A percentile compares a stretch with the other conserved stretches of the same genome.
phyloP scores from a whole-genome alignment of 2,113 vertebrate species.

The Neomonachus schauinslandi region DNA sequence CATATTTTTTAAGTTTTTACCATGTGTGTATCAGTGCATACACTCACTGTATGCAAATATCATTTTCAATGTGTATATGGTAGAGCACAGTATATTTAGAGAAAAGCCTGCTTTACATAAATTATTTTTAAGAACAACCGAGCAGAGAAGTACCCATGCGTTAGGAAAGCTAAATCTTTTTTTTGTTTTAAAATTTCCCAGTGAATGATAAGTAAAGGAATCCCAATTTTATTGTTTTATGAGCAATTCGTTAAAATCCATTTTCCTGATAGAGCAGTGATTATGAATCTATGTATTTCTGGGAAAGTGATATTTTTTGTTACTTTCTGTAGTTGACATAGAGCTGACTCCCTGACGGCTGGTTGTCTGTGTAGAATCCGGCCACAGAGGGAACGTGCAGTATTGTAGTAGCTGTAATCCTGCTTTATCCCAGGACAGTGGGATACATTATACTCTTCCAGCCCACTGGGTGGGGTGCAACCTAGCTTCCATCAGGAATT shows the following conservation, averaged over 20 bases:
- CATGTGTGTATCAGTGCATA: slow-evolving; percentile 67
- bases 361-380: neutral
- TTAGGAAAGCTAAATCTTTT: slow-evolving; percentile 41
- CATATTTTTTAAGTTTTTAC: slow-evolving; percentile 72
- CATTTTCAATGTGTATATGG: slow-evolving; percentile 60
- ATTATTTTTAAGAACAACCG: slow-evolving; percentile 73
- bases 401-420: slow-evolving; percentile 23
- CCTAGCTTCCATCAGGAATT: slow-evolving; percentile 74
- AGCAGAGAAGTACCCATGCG: slow-evolving; percentile 47
- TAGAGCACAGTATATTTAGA: slow-evolving; percentile 64
- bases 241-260: neutral
- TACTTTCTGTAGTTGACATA: neutral
- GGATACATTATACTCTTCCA: slow-evolving; percentile 58
- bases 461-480: slow-evolving; percentile 74
- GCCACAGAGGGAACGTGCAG: neutral
- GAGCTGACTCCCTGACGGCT: neutral
- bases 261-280: neutral
- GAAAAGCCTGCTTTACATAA: slow-evolving; percentile 74
- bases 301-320: neutral
- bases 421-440: slow-evolving; percentile 59
- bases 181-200: slow-evolving; percentile 13
- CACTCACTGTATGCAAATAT: slow-evolving; percentile 76
- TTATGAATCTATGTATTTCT: neutral
- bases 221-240: slow-evolving; percentile 14
- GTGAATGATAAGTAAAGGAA: neutral